Evolutionary conservation across 2,797 vertebrate genomes (phyloP), one percentile per base, ranked within the genome.

Genomic region (Sardinella longiceps): DNA sequence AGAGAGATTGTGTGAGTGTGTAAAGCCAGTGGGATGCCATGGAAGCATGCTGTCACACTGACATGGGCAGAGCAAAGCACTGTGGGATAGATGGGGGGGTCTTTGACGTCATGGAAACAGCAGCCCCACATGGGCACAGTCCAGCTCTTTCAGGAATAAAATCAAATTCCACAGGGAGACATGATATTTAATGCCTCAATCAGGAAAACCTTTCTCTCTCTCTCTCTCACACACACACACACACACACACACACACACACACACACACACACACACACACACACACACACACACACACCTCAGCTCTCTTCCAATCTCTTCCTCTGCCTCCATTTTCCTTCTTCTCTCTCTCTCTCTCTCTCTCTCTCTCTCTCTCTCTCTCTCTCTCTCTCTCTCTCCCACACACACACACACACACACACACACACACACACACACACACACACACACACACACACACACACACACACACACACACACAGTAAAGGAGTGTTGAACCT

Each of bases 91-190:
- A 83, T 89, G 0, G 1, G 51, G 15, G 15, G 51, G 48, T 10
- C 51, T 81, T 85, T 91, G 91, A 94, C 90, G 86, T 94, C 92
- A 94, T 60, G 88, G 90, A 91, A 90, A 91, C 86, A 28, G 11
- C 37, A 80, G 66, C 89, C 84, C 88, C 85, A 86, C 87, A 88
- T 89, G 91, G 14, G 11, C 60, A 63, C 60, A 30, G 25, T 89
- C 89, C 89, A 87, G 74, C 87, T 90, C 80, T 81, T 84, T 91
- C 83, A 88, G 87, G 87, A 89, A 90, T 91, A 87, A 91, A 91
- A 90, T 91, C 86, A 91, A 91, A 87, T 82, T 84, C 81, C 81
- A 80, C 20, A 18, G 28, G 48, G n/a, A 87, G 89, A 87, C 88
- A 85, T 90, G 89, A 82, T 5, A 7, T 23, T 56, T 56, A 56